Evolutionary conservation across 64 coral and sea anemone species (phyloP), one percentile per base, ranked within the genome.

Genomic region (Montipora capricornis): DNA sequence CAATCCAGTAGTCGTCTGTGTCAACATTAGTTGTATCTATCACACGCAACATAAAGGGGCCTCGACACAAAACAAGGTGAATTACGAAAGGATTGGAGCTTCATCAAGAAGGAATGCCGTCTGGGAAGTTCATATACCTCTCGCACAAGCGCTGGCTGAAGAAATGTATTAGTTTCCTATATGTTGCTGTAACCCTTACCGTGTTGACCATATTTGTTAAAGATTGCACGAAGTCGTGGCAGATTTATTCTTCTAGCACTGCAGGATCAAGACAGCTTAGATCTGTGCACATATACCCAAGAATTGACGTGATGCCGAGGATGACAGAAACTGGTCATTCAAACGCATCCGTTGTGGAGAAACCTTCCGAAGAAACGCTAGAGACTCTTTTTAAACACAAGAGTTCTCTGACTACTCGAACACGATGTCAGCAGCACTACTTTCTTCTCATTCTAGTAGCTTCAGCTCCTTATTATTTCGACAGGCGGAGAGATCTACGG

Each of bases 361-460:
- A 71, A 13, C 45, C 64, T 2, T 24, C 9, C 62, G 44, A 64
- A 9, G 14, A 12, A 12, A 64, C 4, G 13, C 15, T 11, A 8
- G 62, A 26, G 8, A 20, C 49, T 19, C 3, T 19, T 73, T 14
- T 47, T 5, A 45, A 49, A 50, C 82, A 86, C 46, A 86, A 86
- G n/a, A 71, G 15, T 11, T 71, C 82, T 48, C 47, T 86, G 5
- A 86, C 66, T 0, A 71, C 82, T n/a, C 68, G 44, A 46, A 67
- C 82, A 1, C 7, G 44, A 0, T 96, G 94, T 57, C 84, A 57
- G 13, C 62, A 26, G 13, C 74, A 76, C 66, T 69, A 89, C 10
- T 60, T 74, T 15, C 82, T 92, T 13, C 84, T 96, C 6, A 93
- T 96, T 78, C 66, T 96, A 5, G 94, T 96, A 5, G 88, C 94